Conservation (phyloP, 2,113 vertebrate genomes). For the Sander lucioperca region DNA sequence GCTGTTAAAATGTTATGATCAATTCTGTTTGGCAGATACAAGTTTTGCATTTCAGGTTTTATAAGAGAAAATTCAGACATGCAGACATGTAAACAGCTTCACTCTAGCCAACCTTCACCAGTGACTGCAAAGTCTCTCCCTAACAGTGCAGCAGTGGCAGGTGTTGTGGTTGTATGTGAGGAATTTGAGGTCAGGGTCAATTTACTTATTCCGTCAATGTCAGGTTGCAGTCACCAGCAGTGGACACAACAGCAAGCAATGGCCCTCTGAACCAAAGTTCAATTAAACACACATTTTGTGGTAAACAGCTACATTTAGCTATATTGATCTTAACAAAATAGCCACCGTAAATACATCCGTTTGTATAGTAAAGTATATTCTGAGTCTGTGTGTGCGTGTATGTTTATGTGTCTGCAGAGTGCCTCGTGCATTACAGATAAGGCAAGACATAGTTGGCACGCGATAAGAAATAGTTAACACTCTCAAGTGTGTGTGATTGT, state of each 20-base stretch:
- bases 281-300: not conserved
- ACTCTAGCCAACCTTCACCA: constrained; percentile 23
- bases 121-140: constrained; percentile 19
- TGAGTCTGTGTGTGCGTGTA: not conserved
- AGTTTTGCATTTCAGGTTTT: not conserved
- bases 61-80: not conserved
- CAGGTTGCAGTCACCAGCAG: constrained; percentile 40
- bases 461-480: constrained; percentile 60
- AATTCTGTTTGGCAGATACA: not conserved
- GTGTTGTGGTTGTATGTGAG: constrained; percentile 44
- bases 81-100: constrained; percentile 3
- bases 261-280: constrained; percentile 19
- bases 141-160: constrained; percentile 52
- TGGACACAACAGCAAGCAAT: not conserved
- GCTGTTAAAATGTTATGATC: too few species aligned
- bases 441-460: constrained; percentile 16
- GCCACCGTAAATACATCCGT: not conserved
- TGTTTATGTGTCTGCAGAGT: constrained; percentile 5
- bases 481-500: constrained; percentile 2
- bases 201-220: constrained; percentile 53
- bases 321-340: not conserved
- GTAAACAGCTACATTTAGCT: constrained; percentile 16
- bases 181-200: constrained; percentile 52
- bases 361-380: not conserved
- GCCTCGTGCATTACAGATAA: constrained; percentile 50